Evolutionary conservation across 2,888 invertebrate genomes (phyloP).

Genomic region (Mamestra brassicae): DNA sequence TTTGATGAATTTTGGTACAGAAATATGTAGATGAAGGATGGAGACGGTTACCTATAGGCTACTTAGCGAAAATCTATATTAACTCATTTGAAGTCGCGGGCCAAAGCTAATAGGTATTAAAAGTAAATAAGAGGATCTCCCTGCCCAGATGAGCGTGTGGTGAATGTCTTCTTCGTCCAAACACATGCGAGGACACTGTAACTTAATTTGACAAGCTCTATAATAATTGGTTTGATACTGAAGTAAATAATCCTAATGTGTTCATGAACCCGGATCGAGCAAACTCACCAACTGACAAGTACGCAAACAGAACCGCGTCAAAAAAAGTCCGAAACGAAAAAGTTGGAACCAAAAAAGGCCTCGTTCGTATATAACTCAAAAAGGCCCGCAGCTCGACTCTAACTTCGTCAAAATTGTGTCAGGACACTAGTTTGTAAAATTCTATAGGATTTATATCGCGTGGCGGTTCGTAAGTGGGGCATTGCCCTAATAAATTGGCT

Average conservation of each 20-base stretch:
- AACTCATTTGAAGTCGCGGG: no score
- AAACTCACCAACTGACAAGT: constrained; percentile 8
- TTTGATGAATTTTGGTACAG: no score
- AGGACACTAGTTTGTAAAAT: constrained; percentile 50
- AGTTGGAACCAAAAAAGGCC: constrained; percentile 3
- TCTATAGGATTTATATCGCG: constrained; percentile 54
- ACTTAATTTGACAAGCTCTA: no score
- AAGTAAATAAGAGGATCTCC: no score
- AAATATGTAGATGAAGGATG: no score
- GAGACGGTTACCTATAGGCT: no score
- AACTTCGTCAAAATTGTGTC: constrained; percentile 49
- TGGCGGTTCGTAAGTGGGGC: constrained; percentile 64
- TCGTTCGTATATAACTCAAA: constrained; percentile 8
- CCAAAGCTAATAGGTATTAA: no score
- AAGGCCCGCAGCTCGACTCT: constrained; percentile 2
- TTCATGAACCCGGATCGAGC: not conserved
- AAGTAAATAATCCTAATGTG: not conserved
- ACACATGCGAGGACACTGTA: no score
- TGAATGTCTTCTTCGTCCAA: no score
- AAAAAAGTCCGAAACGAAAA: constrained; percentile 25
- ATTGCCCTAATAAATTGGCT: constrained; percentile 73
- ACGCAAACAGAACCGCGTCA: constrained; percentile 8
- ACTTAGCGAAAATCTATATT: no score
- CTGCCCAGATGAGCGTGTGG: no score
- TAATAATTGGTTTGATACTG: no score